Base-by-base conservation (phyloP, 2,797 vertebrate species). In the Semaprochilodus insignis region DNA sequence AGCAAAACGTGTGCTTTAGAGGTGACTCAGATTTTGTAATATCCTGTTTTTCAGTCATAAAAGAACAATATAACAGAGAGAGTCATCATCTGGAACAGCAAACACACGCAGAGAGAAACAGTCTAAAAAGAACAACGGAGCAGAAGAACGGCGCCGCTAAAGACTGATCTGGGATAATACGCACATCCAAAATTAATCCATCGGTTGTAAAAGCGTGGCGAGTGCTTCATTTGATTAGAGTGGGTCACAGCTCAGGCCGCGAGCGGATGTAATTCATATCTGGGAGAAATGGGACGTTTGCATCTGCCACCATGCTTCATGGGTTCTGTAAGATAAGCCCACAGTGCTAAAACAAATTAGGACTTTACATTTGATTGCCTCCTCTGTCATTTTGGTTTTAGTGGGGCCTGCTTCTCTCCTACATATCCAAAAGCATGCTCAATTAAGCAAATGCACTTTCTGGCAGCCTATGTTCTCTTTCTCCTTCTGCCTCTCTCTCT, bases 361-460 rank as follows among this genome's bases (percentile, higher is more conserved):
- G 88, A 83, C 78, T 89, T 89, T 91, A 92, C 89, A 82, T 85
- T 79, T n/a, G 60, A 65, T 81, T 84, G 80, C 88, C 79, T 85
- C 65, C 77, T 85, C 77, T 78, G 88, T 90, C 88, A 88, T 65
- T 84, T 80, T 87, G 90, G 90, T 93, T 48, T 93, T 93, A 92
- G 48, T 54, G 54, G 82, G 84, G 65, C 84, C 72, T 77, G 71
- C 85, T 82, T 87, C 88, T 88, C 44, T 88, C 88, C 85, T 88
- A 85, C 81, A 86, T 77, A 80, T 40, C 13, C 83, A 82, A 31
- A 89, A 81, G 25, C 19, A 79, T 88, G 78, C 88, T 84, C 92
- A 92, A 93, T 92, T 91, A 90, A 86, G 84, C 89, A 91, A 93
- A 94, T 93, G 31, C 31, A 73, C 34, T 59, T 59, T 74, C 23